These are phyloP conservation scores for Aurelia aurita DNA, from an alignment of 30 jellyfish, hydroid and myxozoan genomes.

Conservation along the genomic window DNA sequence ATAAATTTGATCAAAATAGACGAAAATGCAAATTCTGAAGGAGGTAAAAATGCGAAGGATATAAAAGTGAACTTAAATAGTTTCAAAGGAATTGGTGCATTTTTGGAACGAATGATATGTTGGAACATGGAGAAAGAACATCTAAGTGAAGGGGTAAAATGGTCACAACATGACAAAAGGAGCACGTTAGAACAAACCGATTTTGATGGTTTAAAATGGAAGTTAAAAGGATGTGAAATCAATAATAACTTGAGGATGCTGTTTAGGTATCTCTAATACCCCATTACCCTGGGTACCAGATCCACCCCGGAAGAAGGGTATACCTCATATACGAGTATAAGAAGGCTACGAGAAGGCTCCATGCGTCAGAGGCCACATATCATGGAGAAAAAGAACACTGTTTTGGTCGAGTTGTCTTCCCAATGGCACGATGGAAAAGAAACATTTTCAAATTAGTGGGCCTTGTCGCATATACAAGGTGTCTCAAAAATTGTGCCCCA, in stretches of 20 bases:
- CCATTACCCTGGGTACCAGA: too few relatives aligned
- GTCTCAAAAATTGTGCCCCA: too few relatives aligned
- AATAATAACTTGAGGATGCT: slow-evolving; percentile 24
- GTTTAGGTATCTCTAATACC: slow-evolving; percentile 27
- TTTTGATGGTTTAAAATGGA: slow-evolving; percentile 74
- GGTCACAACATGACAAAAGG: slow-evolving; percentile 51
- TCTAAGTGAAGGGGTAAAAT: slow-evolving; percentile 26
- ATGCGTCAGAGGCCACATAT: too few relatives aligned
- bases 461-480: too few relatives aligned
- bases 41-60: slow-evolving; percentile 12
- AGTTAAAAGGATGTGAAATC: slow-evolving; percentile 57
- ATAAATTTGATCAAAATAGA: slow-evolving; percentile 20
- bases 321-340: too few relatives aligned
- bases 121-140: slow-evolving; percentile 43
- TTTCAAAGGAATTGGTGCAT: slow-evolving; percentile 71
- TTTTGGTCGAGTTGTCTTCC: too few relatives aligned
- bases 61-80: slow-evolving; percentile 20
- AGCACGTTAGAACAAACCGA: slow-evolving; percentile 61
- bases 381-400: too few relatives aligned
- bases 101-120: slow-evolving; percentile 70
- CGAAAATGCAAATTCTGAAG: background rate
- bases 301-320: too few relatives aligned
- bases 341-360: too few relatives aligned
- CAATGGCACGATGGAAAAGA: too few relatives aligned
- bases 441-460: too few relatives aligned